These are phyloP conservation scores for Coregonus ussuriensis DNA, from an alignment of 2,797 vertebrate genomes.

Conservation along the genomic window DNA sequence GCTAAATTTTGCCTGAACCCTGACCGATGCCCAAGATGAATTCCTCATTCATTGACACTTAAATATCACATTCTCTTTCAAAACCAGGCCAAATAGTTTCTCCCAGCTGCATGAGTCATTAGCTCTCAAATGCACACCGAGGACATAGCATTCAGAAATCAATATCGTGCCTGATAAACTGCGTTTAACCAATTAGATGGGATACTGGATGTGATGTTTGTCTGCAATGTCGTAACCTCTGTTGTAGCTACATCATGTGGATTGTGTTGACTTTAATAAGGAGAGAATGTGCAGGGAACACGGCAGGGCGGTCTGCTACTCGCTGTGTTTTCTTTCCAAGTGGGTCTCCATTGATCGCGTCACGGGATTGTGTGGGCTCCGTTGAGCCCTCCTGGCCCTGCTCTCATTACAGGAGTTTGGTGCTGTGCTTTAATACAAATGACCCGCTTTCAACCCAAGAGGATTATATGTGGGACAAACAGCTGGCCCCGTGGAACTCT, in stretches of 20 bases:
- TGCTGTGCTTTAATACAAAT: slow-evolving; percentile 8
- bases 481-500: slow-evolving; percentile 24
- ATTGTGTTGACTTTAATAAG: neutral
- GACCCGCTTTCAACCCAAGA: slow-evolving; percentile 26
- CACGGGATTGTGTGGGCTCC: slow-evolving; percentile 17
- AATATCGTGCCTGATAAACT: neutral
- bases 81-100: neutral
- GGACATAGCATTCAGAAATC: neutral
- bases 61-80: slow-evolving; percentile 22
- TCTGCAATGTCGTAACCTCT: neutral
- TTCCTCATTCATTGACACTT: slow-evolving; percentile 26
- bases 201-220: neutral
- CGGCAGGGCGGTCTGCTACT: neutral
- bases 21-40: slow-evolving; percentile 25
- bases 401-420: slow-evolving; percentile 25
- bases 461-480: slow-evolving; percentile 30
- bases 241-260: neutral
- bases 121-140: slow-evolving; percentile 9
- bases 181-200: neutral
- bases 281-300: neutral
- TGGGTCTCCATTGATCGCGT: slow-evolving; percentile 30
- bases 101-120: neutral
- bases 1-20: slow-evolving; percentile 41
- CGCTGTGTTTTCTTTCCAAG: neutral
- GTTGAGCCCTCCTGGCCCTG: neutral